phyloP scores from a whole-genome alignment of 2,113 vertebrate genomes.

The Solea senegalensis region DNA sequence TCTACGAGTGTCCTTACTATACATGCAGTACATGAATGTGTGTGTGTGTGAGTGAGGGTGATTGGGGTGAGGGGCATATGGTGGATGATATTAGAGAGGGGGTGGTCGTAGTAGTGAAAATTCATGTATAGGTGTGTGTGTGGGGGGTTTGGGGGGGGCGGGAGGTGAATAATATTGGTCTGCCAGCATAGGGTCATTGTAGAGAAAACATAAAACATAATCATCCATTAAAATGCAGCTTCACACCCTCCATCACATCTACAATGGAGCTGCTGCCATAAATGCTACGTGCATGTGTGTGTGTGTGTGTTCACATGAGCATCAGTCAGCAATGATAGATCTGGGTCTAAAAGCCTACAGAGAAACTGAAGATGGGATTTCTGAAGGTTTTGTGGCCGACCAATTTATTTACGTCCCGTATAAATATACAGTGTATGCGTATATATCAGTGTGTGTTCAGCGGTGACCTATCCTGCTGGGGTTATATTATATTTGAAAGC shows the following conservation, averaged over 20 bases:
- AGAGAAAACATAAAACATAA: slow-evolving; percentile 80
- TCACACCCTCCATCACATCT: slow-evolving; percentile 78
- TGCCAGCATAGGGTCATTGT: slow-evolving; percentile 66
- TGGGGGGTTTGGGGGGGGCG: slow-evolving; percentile 10
- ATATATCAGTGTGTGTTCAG: slow-evolving; percentile 3
- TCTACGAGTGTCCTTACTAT: too few relatives aligned
- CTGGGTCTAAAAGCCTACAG: slow-evolving; percentile 30
- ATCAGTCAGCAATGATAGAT: slow-evolving; percentile 51
- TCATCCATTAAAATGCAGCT: slow-evolving; percentile 83
- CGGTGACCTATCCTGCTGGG: not conserved
- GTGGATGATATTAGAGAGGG: slow-evolving; percentile 54
- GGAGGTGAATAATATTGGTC: slow-evolving; percentile 65
- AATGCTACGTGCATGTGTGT: slow-evolving; percentile 47
- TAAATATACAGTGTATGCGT: slow-evolving; percentile 10
- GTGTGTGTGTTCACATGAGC: slow-evolving; percentile 25
- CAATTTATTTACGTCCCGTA: slow-evolving; percentile 10
- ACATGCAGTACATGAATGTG: not conserved
- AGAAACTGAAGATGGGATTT: slow-evolving; percentile 23
- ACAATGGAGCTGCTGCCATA: slow-evolving; percentile 64
- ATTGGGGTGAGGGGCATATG: slow-evolving; percentile 50
- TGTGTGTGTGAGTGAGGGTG: slow-evolving; percentile 11
- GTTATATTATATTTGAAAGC: slow-evolving; percentile 12
- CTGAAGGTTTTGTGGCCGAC: slow-evolving; percentile 26
- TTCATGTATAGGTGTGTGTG: slow-evolving; percentile 28
- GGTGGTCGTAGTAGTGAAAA: slow-evolving; percentile 29